Conservation (phyloP, 2,113 vertebrate genomes). For the Microtus montanus region DNA sequence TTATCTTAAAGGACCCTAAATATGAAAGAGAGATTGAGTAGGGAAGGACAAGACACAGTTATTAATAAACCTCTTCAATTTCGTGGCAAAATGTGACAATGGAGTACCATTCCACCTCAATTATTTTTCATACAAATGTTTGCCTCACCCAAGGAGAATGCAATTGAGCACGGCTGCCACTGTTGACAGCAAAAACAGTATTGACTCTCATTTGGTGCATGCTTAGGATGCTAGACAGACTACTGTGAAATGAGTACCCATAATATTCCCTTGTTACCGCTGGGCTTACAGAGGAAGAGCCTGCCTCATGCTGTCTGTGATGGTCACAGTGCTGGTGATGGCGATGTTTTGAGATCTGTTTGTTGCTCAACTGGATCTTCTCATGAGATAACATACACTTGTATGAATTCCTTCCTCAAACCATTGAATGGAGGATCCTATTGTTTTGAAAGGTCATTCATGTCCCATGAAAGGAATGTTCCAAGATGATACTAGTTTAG, state of each 20-base stretch:
- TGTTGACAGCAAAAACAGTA: neutral
- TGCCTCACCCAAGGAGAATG: neutral
- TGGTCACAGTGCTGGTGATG: neutral
- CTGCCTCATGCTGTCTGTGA: neutral
- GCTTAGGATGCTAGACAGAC: neutral
- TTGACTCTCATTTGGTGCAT: too few species aligned
- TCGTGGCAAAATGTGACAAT: neutral
- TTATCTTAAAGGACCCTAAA: neutral
- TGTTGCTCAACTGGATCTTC: neutral
- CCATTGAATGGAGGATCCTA: too few species aligned
- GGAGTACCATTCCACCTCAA: neutral
- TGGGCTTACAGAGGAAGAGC: neutral
- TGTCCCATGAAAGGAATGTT: neutral
- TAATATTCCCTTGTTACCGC: neutral
- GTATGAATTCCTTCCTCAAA: neutral
- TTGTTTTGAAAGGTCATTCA: neutral
- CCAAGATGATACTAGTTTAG: neutral
- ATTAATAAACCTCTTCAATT: neutral
- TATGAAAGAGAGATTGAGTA: neutral
- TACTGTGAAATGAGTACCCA: too few species aligned
- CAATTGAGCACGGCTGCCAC: too few species aligned
- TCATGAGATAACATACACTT: neutral
- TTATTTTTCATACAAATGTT: neutral
- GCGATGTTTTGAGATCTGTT: neutral
- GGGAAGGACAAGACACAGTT: neutral